Base-by-base conservation (phyloP, 1,140 invertebrate genomes). In the Drosophila guanche region DNA sequence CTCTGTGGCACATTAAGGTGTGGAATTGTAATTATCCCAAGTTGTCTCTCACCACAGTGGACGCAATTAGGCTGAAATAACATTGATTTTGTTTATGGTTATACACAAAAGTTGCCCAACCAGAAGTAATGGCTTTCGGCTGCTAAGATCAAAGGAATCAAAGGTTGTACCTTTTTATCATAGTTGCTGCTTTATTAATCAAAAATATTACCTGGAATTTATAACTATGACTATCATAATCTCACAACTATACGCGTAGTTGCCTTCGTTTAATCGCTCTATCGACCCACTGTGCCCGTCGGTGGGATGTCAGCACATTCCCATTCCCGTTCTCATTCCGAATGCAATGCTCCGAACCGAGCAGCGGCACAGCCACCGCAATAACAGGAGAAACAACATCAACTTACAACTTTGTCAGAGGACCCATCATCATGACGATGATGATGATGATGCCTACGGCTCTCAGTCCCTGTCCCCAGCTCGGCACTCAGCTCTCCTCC, bases 371-470 rank as follows among this genome's bases (percentile, higher is more conserved):
- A 61, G 74, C 55, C 76, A 83, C 73, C 80, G 69, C 79, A 81
- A 83, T 76, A 81, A 85, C 59, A 79, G 59, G 66, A 72, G 54
- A 70, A 86, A 86, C 77, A 85, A 88, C 80, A 86, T 88, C 80
- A 86, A 74, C 78, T 86, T 86, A 85, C 80, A 86, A 85, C 80
- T 85, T 85, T 86, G 80, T 85, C 80, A 85, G 77, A 51, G 57
- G 57, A 59, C 52, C 4, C 50, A 43, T 27, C 40, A 43, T 42
- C 16, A 20, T 20, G 16, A 20, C 48, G 62, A 47, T 55, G 59
- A 70, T 69, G 56, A 65, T 58, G 76, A 74, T 58, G 69, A 48
- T 60, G 57, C 67, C 55, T 47, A 40, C 27, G 61, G 45, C 45
- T 50, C 14, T 14, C 14, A 7, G 59, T 48, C 20, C 22, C 45